Conservation (phyloP, 2,113 vertebrate genomes). For the Condylura cristata region DNA sequence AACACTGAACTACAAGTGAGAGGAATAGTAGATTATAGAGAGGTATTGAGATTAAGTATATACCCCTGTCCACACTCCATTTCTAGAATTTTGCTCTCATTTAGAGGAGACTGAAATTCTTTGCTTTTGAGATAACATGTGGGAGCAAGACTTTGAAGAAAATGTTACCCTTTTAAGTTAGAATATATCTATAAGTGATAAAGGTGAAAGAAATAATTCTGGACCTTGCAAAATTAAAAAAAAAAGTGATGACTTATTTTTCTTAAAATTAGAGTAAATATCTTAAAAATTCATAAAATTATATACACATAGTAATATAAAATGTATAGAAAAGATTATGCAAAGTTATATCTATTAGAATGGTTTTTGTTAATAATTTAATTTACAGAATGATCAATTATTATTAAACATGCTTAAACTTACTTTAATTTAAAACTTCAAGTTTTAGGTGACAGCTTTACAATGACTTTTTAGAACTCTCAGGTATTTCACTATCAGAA, state of each 20-base stretch:
- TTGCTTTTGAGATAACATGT: slow-evolving; percentile 57
- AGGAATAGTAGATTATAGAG: background rate
- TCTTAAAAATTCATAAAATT: background rate
- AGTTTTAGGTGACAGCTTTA: background rate
- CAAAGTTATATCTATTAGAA: background rate
- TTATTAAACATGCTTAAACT: background rate
- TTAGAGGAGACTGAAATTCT: slow-evolving; percentile 53
- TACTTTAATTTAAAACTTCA: background rate
- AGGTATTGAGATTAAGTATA: slow-evolving; percentile 35
- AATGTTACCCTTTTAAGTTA: background rate
- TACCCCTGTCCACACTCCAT: background rate
- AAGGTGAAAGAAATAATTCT: slow-evolving; percentile 14
- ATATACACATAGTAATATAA: background rate
- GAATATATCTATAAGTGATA: slow-evolving; percentile 5
- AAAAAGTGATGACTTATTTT: background rate
- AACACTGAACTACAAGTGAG: slow-evolving; percentile 38
- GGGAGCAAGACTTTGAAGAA: background rate
- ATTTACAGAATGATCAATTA: background rate
- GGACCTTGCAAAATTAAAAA: background rate
- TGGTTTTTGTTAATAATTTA: slow-evolving; percentile 7
- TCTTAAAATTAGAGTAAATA: background rate
- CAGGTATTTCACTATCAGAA: background rate
- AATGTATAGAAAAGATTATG: background rate
- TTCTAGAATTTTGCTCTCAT: slow-evolving; percentile 24
- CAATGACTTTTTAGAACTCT: background rate